Percentiles rank a stretch among this genome's conserved stretches.
Evolutionary conservation across 2,797 vertebrate genomes (phyloP).

Genomic region (Scomberomorus guttatus): DNA sequence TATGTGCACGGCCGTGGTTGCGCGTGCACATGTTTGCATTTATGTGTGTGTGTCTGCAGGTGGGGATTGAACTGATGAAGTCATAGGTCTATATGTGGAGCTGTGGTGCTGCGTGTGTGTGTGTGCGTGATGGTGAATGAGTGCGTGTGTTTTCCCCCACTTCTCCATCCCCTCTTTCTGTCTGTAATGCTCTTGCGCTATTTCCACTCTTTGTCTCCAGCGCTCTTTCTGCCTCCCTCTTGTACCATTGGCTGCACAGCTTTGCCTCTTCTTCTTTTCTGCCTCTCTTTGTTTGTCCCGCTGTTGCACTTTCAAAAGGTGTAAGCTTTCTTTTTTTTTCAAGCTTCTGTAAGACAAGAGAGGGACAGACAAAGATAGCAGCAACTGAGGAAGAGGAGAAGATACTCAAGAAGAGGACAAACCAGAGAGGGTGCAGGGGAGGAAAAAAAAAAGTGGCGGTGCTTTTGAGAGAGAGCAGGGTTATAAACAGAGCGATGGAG

Average conservation of each 20-base stretch:
- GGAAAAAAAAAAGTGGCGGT: slow-evolving; percentile 8
- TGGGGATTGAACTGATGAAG: slow-evolving; percentile 65
- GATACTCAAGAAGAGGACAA: slow-evolving; percentile 41
- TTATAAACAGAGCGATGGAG: slow-evolving; percentile 41
- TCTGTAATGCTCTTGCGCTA: slow-evolving; percentile 64
- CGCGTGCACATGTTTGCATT: slow-evolving; percentile 19
- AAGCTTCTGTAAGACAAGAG: slow-evolving; percentile 47
- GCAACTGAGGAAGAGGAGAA: slow-evolving; percentile 32
- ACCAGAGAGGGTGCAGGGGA: slow-evolving; percentile 34
- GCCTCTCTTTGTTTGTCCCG: slow-evolving; percentile 65
- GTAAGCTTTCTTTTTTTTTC: slow-evolving; percentile 46
- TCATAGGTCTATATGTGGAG: slow-evolving; percentile 74
- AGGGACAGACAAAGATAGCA: slow-evolving; percentile 45
- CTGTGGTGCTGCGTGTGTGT: slow-evolving; percentile 43
- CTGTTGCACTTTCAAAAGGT: slow-evolving; percentile 54
- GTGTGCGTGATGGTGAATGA: slow-evolving; percentile 56
- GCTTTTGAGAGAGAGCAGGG: slow-evolving; percentile 47
- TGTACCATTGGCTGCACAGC: slow-evolving; percentile 69
- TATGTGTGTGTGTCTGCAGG: slow-evolving; percentile 42
- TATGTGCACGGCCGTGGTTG: slow-evolving; percentile 28
- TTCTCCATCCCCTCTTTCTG: slow-evolving; percentile 60
- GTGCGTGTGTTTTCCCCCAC: slow-evolving; percentile 44
- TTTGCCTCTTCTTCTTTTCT: slow-evolving; percentile 56
- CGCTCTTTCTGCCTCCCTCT: slow-evolving; percentile 63
- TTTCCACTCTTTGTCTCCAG: slow-evolving; percentile 75